Evolutionary conservation across 2,797 vertebrate genomes (phyloP).

Genomic region (Florisuga fusca): DNA sequence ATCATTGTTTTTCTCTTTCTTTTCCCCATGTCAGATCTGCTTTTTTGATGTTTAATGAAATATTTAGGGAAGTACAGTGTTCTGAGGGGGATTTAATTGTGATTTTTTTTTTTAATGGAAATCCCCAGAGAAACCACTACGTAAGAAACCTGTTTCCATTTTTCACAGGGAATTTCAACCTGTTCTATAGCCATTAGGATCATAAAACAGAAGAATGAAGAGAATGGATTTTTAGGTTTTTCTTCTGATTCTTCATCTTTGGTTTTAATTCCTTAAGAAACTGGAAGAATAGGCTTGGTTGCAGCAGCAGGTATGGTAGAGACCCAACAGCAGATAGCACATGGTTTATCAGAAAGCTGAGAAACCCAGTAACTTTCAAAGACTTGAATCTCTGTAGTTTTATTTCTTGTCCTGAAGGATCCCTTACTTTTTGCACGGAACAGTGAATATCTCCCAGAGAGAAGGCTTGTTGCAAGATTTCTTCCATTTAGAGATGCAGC

Average conservation of each 20-base stretch:
- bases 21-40: neutral
- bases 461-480: neutral
- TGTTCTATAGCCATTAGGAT: neutral
- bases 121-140: neutral
- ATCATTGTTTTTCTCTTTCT: neutral
- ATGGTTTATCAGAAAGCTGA: neutral
- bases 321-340: neutral
- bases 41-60: neutral
- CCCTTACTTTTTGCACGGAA: neutral
- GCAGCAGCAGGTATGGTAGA: neutral
- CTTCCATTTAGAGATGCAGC: neutral
- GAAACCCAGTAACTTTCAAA: neutral
- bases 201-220: neutral
- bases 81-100: neutral
- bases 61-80: constrained; percentile 13
- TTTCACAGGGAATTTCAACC: neutral
- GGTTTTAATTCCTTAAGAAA: neutral
- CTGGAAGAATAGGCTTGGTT: neutral
- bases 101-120: neutral
- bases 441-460: neutral
- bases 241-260: neutral
- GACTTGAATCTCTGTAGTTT: neutral
- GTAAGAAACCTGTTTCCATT: neutral
- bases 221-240: neutral
- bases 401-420: neutral